Percentiles rank a stretch among this genome's conserved stretches.
phyloP scores from a whole-genome alignment of 2,797 vertebrate genomes.

The Vespertilio murinus region DNA sequence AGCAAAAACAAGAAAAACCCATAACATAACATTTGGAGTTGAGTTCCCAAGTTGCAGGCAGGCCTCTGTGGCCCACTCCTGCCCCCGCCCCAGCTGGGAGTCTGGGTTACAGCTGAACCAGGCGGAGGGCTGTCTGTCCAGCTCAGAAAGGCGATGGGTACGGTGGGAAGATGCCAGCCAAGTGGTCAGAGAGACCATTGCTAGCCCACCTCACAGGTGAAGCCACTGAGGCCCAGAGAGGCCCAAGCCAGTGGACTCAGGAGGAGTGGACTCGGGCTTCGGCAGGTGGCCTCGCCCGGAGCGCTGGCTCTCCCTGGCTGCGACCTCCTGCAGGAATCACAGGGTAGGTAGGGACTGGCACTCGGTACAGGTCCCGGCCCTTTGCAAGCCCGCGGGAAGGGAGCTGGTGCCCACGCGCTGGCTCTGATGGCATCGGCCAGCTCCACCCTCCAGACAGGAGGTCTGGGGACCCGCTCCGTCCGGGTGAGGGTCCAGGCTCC shows the following conservation, averaged over 20 bases:
- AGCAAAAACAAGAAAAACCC: conserved; percentile 2
- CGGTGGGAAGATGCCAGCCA: not conserved
- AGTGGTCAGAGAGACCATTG: not conserved
- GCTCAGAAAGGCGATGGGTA: not conserved
- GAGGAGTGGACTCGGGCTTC: not conserved
- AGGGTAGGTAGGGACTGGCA: accelerated
- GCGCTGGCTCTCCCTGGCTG: accelerated
- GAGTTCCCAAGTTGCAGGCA: not conserved
- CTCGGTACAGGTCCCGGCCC: accelerated
- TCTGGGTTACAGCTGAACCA: too few species aligned
- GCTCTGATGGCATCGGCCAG: accelerated
- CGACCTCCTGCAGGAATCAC: too few species aligned
- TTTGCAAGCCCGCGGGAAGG: not conserved
- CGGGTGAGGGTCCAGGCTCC: not conserved
- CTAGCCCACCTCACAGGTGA: not conserved
- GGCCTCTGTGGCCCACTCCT: not conserved
- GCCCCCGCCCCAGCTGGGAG: too few species aligned
- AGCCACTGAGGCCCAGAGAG: not conserved
- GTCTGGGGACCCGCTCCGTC: not conserved
- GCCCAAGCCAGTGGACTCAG: not conserved
- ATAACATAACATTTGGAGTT: not conserved
- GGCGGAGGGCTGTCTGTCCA: not conserved
- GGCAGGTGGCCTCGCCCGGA: not conserved
- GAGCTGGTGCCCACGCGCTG: accelerated
- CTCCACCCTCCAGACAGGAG: too few species aligned